Evolutionary conservation across 2,113 vertebrate genomes (phyloP).

Genomic region (Echinops telfairi): DNA sequence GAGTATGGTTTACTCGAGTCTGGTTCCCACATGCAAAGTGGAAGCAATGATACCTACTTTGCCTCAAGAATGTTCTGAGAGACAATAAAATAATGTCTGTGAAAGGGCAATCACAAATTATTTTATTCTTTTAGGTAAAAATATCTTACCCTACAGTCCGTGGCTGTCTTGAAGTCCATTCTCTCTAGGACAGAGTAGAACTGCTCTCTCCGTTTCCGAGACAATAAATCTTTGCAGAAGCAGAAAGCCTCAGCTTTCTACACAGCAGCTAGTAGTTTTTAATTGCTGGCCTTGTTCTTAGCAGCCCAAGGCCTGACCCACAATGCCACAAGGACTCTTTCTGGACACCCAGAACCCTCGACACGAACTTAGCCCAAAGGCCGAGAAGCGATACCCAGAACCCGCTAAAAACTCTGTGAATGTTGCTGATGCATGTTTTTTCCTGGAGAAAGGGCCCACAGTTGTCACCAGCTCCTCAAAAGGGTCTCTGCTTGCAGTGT

Average conservation of each 20-base stretch:
- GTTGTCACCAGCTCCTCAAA: conserved; percentile 55
- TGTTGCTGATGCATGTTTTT: neutral
- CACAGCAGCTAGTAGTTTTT: too few species aligned
- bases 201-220: too few species aligned
- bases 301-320: too few species aligned
- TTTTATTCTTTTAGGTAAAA: conserved; percentile 11
- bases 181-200: too few species aligned
- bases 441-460: neutral
- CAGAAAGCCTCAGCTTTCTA: too few species aligned
- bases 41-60: conserved; percentile 39
- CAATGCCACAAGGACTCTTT: too few species aligned
- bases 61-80: conserved; percentile 38
- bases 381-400: neutral
- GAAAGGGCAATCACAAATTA: conserved; percentile 12
- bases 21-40: conserved; percentile 34
- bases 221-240: too few species aligned
- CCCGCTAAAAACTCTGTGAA: neutral
- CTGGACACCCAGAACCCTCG: too few species aligned
- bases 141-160: neutral
- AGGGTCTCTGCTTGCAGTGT: conserved; percentile 20
- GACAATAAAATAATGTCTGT: neutral
- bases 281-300: too few species aligned
- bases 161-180: too few species aligned
- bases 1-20: neutral
- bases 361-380: too few species aligned